Conservation (phyloP, 2,888 invertebrate genomes). For the Tupiocoris notatus region DNA sequence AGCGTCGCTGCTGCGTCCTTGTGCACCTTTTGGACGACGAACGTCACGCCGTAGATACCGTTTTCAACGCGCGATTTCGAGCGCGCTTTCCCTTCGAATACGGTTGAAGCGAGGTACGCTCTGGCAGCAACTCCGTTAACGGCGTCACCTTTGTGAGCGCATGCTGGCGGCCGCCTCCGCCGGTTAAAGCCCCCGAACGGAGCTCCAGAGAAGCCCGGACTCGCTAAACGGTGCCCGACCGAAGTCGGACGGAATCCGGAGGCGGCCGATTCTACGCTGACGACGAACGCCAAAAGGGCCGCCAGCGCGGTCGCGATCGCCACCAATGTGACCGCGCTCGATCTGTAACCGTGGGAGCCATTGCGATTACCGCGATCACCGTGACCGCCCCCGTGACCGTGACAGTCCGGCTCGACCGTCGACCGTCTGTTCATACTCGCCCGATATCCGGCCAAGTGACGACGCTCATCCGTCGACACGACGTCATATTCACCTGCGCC, state of each 20-base stretch:
- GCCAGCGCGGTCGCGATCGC: conserved; percentile 27
- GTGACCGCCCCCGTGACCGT: conserved; percentile 39
- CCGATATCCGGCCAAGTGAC: neutral
- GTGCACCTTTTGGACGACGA: conserved; percentile 64
- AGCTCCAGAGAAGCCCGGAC: conserved; percentile 37
- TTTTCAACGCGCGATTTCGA: conserved; percentile 61
- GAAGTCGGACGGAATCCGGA: neutral
- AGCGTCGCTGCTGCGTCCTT: conserved; percentile 57
- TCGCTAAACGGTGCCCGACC: neutral
- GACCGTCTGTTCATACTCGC: conserved; percentile 29
- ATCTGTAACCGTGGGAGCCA: neutral
- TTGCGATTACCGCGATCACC: neutral
- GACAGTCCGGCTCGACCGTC: conserved; percentile 41
- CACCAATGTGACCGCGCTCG: conserved; percentile 3
- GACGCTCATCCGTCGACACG: neutral
- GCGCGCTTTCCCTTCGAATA: conserved; percentile 65
- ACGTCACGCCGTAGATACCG: conserved; percentile 64
- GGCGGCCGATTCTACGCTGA: neutral
- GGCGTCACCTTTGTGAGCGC: conserved; percentile 50
- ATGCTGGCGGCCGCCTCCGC: conserved; percentile 45
- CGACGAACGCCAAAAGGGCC: neutral
- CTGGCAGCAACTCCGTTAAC: conserved; percentile 62
- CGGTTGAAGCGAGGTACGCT: conserved; percentile 65
- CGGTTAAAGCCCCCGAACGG: conserved; percentile 38
- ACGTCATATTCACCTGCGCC: neutral